Evolutionary conservation across 2,888 invertebrate species (phyloP), one percentile per base, ranked within the genome.

Genomic region (Bruchidius siliquastri): DNA sequence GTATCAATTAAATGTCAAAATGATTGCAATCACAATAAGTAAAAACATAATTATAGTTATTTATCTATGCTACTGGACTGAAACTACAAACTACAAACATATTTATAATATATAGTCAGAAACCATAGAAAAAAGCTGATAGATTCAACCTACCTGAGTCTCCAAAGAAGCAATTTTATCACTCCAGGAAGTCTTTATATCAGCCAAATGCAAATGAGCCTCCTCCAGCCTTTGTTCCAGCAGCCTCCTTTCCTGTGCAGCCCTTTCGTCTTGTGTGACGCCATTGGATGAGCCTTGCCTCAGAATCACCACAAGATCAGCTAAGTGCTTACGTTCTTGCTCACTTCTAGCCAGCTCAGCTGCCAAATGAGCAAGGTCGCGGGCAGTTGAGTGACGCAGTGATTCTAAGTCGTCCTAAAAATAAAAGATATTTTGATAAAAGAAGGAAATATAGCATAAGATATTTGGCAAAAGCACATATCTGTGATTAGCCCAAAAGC

Each of bases 101-200:
- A 2, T 26, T 26, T 26, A 4, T 26, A 26, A 4, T 26, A 67
- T 10, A 21, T 67, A 67, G n/a, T n/a, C n/a, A n/a, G 10, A 67
- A 20, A 4, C 67, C 10, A 67, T 67, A 49, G 49, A 13, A 49
- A 49, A 13, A 13, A 30, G 30, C 30, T 49, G 18, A 18, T 18
- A 49, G 8, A 4, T 49, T 13, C 18, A 49, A 70, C 32, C 75
- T 82, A 94, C 93, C 90, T 97, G 96, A n/a, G 95, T 95, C 85
- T 97, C 96, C 68, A 96, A 87, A 0, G 94, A 92, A 20, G 95
- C 91, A 80, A 96, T 96, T 85, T 96, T 96, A 20, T 94, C 94
- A 82, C 96, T 96, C 96, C 96, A 96, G 0, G 94, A 94, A 0
- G 94, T 94, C 85, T 97, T 96, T 78, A 96, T 95, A 82, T 96